A percentile compares a stretch with the other conserved stretches of the same genome.
Conservation (phyloP, 92 coral and sea anemone species). For the Epizoanthus rinbou region DNA sequence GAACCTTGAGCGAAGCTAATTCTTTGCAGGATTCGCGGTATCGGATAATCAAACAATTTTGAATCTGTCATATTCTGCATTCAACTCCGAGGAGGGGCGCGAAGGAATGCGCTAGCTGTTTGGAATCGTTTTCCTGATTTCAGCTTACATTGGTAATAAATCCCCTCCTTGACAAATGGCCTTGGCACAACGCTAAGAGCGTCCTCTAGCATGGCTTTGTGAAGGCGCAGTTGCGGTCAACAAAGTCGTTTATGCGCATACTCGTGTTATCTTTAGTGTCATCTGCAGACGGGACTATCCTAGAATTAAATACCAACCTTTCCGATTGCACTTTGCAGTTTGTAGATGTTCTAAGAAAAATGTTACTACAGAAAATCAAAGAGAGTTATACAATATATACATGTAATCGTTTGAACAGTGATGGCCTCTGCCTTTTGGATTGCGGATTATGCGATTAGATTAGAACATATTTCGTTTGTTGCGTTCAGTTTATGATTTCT, state of each 20-base stretch:
- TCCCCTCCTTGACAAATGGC: conserved; percentile 26
- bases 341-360: too few relatives aligned
- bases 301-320: conserved; percentile 6
- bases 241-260: not conserved
- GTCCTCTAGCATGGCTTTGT: not conserved
- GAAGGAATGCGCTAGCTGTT: conserved; percentile 29
- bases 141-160: conserved; percentile 9
- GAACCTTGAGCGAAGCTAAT: conserved; percentile 1
- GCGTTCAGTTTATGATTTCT: too few relatives aligned
- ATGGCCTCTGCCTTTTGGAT: too few relatives aligned
- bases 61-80: conserved; percentile 17
- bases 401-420: too few relatives aligned
- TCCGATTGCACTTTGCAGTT: conserved; percentile 13
- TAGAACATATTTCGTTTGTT: too few relatives aligned
- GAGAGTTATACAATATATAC: too few relatives aligned
- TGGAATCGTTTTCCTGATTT: conserved; percentile 11
- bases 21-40: not conserved
- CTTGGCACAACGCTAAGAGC: not conserved
- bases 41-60: not conserved
- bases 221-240: conserved; percentile 1
- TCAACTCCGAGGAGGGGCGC: conserved; percentile 34
- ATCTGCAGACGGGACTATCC: conserved; percentile 23
- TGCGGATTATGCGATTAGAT: too few relatives aligned
- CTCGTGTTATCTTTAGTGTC: conserved; percentile 22
- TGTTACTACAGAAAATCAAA: too few relatives aligned